Base-by-base conservation (phyloP, 2,797 vertebrate species). In the Alectoris magna region DNA sequence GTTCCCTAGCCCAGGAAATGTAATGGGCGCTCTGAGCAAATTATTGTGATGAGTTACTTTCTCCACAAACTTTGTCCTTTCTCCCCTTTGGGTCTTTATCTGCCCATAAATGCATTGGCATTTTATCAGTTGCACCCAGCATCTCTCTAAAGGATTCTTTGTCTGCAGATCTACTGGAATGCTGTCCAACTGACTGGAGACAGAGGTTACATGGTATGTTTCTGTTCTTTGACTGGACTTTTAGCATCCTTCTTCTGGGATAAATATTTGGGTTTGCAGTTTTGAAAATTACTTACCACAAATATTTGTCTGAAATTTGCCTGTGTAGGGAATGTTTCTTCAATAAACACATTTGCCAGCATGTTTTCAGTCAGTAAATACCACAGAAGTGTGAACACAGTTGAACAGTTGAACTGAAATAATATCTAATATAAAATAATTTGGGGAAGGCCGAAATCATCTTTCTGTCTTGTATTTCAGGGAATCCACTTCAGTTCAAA, bases 261-360 rank as follows among this genome's bases (percentile, higher is more conserved):
- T 84, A 93, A 96, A 95, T 95, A 94, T 93, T 96, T 95, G 80
- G 66, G 41, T 92, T 94, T 87, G 55, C 77, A 90, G 78, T 88
- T 95, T 87, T 68, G 74, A 91, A 94, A 94, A 87, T 82, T 87
- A 77, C 85, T 93, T 90, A 77, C 93, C 92, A 88, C 95, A 96
- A 96, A 95, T 96, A 96, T 96, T 96, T 96, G 85, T 72, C 88
- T 91, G 70, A 87, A 94, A 92, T 93, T 95, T 94, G 94, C 89
- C 23, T 69, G 74, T 60, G 63, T 41, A 69, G 85, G 44, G 83
- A 91, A 91, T 93, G 90, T 95, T 96, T 96, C 92, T 92, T 96
- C 91, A 95, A 85, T 89, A 95, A 96, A 96, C 91, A 95, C 85
- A 93, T 95, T 95, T 95, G 64, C 89, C 66, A 82, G 68, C 46